Evolutionary conservation across 92 coral and sea anemone genomes (phyloP).

Genomic region (Porites cylindrica): DNA sequence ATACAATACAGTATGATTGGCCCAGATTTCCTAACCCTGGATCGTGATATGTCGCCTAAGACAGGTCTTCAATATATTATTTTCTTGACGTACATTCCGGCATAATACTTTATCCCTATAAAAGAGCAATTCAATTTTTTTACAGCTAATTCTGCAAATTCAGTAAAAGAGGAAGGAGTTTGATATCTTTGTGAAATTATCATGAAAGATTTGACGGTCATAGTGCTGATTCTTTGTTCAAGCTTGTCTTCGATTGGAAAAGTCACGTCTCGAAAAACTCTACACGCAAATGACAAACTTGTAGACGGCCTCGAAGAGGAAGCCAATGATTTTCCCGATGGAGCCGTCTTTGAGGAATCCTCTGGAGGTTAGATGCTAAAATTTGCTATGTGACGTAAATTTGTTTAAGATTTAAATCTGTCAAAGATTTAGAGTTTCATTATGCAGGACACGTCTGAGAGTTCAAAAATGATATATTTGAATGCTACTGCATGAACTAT

Average conservation of each 20-base stretch:
- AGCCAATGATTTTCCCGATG: neutral
- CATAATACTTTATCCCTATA: neutral
- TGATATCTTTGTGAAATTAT: neutral
- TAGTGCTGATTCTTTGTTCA: neutral
- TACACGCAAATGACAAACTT: neutral
- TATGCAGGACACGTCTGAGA: too few species aligned
- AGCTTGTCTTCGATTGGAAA: neutral
- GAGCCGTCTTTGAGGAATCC: neutral
- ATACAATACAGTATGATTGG: neutral
- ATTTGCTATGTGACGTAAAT: neutral
- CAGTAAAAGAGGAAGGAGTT: neutral
- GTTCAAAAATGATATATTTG: too few species aligned
- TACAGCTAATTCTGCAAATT: neutral
- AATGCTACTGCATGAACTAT: too few species aligned
- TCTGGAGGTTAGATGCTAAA: neutral
- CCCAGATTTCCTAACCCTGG: too few species aligned
- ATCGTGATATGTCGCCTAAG: too few species aligned
- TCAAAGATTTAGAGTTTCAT: too few species aligned
- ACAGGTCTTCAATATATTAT: too few species aligned
- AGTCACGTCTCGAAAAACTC: neutral
- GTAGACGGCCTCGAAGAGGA: neutral
- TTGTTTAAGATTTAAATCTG: too few species aligned
- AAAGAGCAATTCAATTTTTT: neutral
- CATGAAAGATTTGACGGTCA: neutral
- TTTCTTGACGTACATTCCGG: too few species aligned